phyloP scores from a whole-genome alignment of 2,113 vertebrate species.

The Aix galericulata region DNA sequence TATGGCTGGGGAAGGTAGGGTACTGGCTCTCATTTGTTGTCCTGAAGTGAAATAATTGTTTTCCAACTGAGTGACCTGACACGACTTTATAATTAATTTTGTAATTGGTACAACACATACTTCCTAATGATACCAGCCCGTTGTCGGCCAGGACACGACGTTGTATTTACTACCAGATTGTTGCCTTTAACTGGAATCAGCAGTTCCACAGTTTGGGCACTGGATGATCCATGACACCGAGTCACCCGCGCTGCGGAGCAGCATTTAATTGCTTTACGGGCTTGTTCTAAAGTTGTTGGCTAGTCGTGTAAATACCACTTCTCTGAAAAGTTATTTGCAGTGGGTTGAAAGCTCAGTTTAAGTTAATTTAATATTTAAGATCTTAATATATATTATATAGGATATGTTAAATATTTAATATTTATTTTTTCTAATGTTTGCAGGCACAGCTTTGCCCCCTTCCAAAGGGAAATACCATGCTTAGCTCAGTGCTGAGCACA shows the following conservation, averaged over 20 bases:
- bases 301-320: neutral
- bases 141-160: neutral
- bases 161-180: neutral
- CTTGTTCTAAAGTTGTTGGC: neutral
- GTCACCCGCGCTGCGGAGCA: neutral
- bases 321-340: neutral
- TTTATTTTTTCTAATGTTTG: neutral
- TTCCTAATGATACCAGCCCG: constrained; percentile 5
- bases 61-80: constrained; percentile 50
- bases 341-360: neutral
- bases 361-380: too few species aligned
- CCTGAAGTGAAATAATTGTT: constrained; percentile 51
- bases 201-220: neutral
- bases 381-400: too few species aligned
- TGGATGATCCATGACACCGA: neutral
- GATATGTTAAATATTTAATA: too few species aligned
- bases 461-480: neutral
- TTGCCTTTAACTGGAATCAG: constrained; percentile 13
- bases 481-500: neutral
- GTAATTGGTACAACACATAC: neutral
- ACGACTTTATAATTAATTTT: constrained; percentile 52
- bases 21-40: constrained; percentile 4
- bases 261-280: neutral
- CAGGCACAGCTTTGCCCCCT: neutral
- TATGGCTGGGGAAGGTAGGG: neutral